phyloP scores from a whole-genome alignment of 2,888 invertebrate species.

The Pedicia rivosa region DNA sequence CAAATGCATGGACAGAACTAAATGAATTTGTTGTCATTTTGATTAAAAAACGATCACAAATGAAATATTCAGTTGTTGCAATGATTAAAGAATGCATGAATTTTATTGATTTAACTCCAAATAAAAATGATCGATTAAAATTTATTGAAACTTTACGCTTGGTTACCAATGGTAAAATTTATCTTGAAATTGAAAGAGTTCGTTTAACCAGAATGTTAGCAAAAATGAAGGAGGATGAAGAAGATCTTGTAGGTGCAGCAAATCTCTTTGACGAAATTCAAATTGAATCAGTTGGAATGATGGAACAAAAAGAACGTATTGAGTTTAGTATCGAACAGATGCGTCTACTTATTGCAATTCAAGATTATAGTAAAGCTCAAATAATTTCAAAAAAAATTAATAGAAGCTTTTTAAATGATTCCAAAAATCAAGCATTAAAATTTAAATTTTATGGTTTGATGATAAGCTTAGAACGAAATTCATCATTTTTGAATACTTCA shows the following conservation, averaged over 20 bases:
- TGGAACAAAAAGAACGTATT: slow-evolving; percentile 88
- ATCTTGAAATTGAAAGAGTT: slow-evolving; percentile 91
- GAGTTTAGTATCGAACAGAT: slow-evolving; percentile 90
- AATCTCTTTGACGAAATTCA: slow-evolving; percentile 79
- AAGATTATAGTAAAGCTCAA: slow-evolving; percentile 84
- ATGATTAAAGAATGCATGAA: slow-evolving; percentile 82
- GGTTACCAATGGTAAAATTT: slow-evolving; percentile 93
- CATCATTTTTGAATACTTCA: slow-evolving; percentile 73
- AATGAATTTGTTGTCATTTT: slow-evolving; percentile 80
- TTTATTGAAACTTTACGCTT: slow-evolving; percentile 78
- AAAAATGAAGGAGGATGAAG: slow-evolving; percentile 57
- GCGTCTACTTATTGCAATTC: slow-evolving; percentile 78
- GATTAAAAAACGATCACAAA: slow-evolving; percentile 70
- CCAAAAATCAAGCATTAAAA: slow-evolving; percentile 28
- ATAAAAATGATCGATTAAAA: slow-evolving; percentile 69
- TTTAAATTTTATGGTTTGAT: slow-evolving; percentile 41
- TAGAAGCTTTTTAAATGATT: slow-evolving; percentile 78
- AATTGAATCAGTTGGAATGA: slow-evolving; percentile 82
- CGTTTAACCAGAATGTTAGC: slow-evolving; percentile 73
- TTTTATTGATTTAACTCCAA: slow-evolving; percentile 72
- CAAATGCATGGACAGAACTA: slow-evolving; percentile 71
- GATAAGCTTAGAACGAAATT: slow-evolving; percentile 82
- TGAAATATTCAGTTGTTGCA: slow-evolving; percentile 83
- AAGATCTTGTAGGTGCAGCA: slow-evolving; percentile 70
- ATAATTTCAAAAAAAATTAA: slow-evolving; percentile 94